Percentiles rank a stretch among this genome's conserved stretches.
These are phyloP conservation scores for Montifringilla adamsi DNA, from an alignment of 2,113 vertebrate species.

Conservation along the genomic window DNA sequence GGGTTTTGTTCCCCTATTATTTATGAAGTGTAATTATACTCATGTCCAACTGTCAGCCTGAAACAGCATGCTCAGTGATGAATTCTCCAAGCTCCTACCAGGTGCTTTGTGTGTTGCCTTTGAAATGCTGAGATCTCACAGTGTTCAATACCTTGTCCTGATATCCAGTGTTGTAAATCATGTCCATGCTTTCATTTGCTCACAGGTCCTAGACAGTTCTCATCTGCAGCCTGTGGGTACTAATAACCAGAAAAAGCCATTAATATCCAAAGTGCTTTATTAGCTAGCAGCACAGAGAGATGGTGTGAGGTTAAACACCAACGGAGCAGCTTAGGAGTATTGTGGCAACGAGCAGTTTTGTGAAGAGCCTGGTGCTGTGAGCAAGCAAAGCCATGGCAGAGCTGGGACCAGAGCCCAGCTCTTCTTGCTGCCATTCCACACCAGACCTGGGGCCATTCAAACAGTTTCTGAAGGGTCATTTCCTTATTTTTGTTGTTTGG, in stretches of 20 bases:
- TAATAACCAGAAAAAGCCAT: neutral
- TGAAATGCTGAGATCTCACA: neutral
- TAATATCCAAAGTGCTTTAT: slow-evolving; percentile 9
- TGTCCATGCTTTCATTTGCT: neutral
- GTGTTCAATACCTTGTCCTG: neutral
- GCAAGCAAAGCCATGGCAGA: neutral
- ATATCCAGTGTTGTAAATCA: neutral
- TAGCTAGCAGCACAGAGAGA: neutral
- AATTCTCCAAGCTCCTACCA: neutral
- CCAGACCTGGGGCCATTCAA: neutral
- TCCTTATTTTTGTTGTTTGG: neutral
- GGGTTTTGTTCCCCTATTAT: neutral
- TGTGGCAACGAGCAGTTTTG: neutral
- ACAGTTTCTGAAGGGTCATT: neutral
- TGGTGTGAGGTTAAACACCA: neutral
- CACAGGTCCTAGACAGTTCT: neutral
- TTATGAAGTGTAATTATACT: neutral
- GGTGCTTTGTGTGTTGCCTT: neutral
- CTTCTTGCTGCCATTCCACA: neutral
- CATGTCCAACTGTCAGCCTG: neutral
- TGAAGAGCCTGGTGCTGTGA: neutral
- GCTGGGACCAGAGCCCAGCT: neutral
- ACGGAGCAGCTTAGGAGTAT: neutral
- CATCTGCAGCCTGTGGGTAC: neutral
- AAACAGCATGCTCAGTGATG: neutral